Evolutionary conservation across 1,140 invertebrate species (phyloP).

Genomic region (Drosophila tsacasi): DNA sequence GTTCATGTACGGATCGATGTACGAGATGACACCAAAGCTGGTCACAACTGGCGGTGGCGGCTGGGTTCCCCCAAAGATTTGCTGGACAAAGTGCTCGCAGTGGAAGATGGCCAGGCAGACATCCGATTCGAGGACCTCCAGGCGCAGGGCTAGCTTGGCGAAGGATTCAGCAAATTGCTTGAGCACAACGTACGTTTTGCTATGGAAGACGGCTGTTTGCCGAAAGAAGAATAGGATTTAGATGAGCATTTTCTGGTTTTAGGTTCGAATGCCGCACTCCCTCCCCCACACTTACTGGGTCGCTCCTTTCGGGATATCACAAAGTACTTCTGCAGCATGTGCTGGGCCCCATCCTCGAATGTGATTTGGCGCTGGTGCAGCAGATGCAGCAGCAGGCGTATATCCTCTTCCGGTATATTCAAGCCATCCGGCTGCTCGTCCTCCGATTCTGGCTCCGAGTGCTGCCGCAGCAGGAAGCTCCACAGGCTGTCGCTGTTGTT

Average conservation of each 20-base stretch:
- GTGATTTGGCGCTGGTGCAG: slow-evolving; percentile 57
- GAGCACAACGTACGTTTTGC: slow-evolving; percentile 69
- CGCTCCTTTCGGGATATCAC: slow-evolving; percentile 60
- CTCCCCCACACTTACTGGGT: slow-evolving; percentile 48
- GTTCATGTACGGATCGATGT: slow-evolving; percentile 70
- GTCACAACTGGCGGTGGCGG: slow-evolving; percentile 53
- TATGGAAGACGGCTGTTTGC: slow-evolving; percentile 71
- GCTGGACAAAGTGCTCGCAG: slow-evolving; percentile 66
- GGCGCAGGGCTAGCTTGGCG: slow-evolving; percentile 69
- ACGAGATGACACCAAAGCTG: slow-evolving; percentile 45
- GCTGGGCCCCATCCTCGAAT: slow-evolving; percentile 47
- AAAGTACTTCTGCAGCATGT: slow-evolving; percentile 73
- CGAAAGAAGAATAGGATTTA: too few relatives aligned
- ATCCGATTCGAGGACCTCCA: slow-evolving; percentile 66
- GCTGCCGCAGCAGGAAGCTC: slow-evolving; percentile 46
- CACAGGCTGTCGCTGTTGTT: slow-evolving; percentile 40
- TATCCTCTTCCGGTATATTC: slow-evolving; percentile 59
- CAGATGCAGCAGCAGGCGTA: slow-evolving; percentile 49
- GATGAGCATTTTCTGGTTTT: not conserved
- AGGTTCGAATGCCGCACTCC: too few relatives aligned
- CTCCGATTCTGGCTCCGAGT: not conserved
- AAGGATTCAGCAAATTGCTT: slow-evolving; percentile 80
- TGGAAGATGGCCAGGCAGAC: slow-evolving; percentile 71
- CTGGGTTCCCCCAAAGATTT: slow-evolving; percentile 51
- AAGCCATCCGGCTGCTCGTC: slow-evolving; percentile 40